Base-by-base conservation (phyloP, 2,113 vertebrate genomes). In the Hassar affinis region DNA sequence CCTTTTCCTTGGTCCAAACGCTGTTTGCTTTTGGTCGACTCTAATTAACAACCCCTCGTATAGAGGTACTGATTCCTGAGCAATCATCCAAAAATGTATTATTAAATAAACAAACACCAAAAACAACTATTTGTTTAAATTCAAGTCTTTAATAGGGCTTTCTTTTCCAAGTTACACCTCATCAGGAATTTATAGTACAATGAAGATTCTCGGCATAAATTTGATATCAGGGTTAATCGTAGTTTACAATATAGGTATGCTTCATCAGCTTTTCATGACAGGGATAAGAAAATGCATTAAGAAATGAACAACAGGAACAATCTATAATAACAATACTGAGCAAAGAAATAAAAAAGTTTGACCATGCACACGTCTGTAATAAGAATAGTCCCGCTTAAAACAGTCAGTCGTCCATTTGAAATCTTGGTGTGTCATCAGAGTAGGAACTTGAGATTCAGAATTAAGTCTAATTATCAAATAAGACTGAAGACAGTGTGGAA, bases 91-190 rank as follows among this genome's bases (percentile, higher is more conserved):
- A 27, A 62, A 35, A 35, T 38, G 17, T 38, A 38, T 68, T 20
- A 38, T 68, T 20, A 68, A 22, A 42, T 47, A 14, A 0, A 1
- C n/a, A 45, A 47, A 47, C 38, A 10, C 6, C 15, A 66, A 7
- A 66, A 27, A 75, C 47, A 20, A 51, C 45, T 1, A 30, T 52
- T 52, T 76, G 17, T 76, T 54, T 52, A 35, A 54, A 33, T 76
- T 76, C 74, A 76, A 76, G 74, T 76, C 42, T 76, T 76, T 76
- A 54, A 76, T 76, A 12, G 74, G n/a, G 51, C 49, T 54, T 54
- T 54, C 5, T 54, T 76, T 76, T 54, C 20, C n/a, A 54, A 54
- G 49, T 54, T 22, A 54, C 27, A 54, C n/a, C 9, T 76, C 74
- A 54, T 52, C 27, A 76, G 49, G 8, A 77, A 56, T 77, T 75